Percentiles rank a stretch among this genome's conserved stretches.
phyloP scores from a whole-genome alignment of 2,113 vertebrate species.

The Cavia porcellus region DNA sequence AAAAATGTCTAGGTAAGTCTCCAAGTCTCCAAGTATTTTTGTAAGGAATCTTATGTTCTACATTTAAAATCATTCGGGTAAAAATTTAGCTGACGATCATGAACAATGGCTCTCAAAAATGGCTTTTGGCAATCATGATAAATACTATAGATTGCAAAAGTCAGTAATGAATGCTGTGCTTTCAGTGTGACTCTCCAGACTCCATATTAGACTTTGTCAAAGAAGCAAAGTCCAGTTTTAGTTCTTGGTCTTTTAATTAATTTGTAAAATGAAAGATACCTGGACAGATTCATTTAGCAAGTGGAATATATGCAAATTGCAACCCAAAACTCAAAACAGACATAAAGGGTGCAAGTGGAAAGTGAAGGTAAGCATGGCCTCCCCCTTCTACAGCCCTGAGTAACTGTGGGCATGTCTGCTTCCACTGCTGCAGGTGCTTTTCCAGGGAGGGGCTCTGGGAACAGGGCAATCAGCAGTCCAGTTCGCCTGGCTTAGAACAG shows the following conservation, averaged over 20 bases:
- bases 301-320: conserved; percentile 20
- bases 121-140: neutral
- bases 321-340: conserved; percentile 25
- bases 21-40: neutral
- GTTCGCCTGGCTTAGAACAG: neutral
- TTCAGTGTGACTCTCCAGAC: conserved; percentile 12
- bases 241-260: conserved; percentile 44
- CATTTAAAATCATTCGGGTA: conserved; percentile 44
- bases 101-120: neutral
- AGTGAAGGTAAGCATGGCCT: neutral
- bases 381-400: neutral
- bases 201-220: conserved; percentile 45
- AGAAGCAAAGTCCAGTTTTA: conserved; percentile 50
- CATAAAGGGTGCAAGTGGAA: neutral
- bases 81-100: neutral
- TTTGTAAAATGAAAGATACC: conserved; percentile 45
- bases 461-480: neutral
- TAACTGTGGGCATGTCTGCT: neutral
- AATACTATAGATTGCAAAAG: conserved; percentile 8
- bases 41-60: neutral
- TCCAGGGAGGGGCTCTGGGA: neutral
- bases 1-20: neutral
- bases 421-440: neutral
- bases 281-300: conserved; percentile 31
- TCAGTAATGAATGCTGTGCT: neutral